Evolutionary conservation across 2,797 vertebrate species (phyloP), one percentile per base, ranked within the genome.

Genomic region (Hoplostethus mediterraneus): DNA sequence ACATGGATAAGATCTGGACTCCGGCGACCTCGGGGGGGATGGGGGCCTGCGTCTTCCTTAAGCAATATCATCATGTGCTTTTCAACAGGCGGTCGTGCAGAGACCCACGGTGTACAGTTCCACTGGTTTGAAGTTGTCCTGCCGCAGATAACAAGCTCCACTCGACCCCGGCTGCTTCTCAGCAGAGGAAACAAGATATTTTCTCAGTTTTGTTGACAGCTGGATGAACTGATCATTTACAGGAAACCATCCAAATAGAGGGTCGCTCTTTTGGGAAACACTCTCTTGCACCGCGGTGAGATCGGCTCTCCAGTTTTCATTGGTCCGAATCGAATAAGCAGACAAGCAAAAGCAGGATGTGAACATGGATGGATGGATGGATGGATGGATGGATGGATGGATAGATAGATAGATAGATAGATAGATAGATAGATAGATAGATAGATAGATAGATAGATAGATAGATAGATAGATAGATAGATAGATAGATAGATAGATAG

Each of bases 81-180:
- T 87, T 85, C 65, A 84, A 55, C 56, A 82, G 55, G 40, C 51
- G 3, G 28, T 28, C 2, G 1, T 28, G 28, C 1, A 21, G 64
- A 74, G 67, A 67, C 80, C 59, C 71, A 12, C 54, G 67, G 65
- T 59, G 82, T 73, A 70, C 63, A 44, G 51, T 45, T 75, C 4
- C n/a, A 49, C 74, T 58, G 73, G 75, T 83, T 38, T 80, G 77
- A 76, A 63, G 67, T 64, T 45, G 74, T 77, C 21, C 40, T 53
- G 65, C 67, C 57, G 28, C 61, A 60, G 83, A 90, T 84, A 90
- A 88, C 81, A 74, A 90, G 85, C 85, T 81, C 59, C 65, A 30
- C 73, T 73, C 61, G 36, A 6, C 44, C 64, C 57, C 42, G 17
- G 48, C 69, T 69, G 60, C 17, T 61, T 74, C 63, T 59, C 67